These are phyloP conservation scores for Perca schrenkii DNA, from an alignment of 2,113 vertebrate genomes.

Conservation along the genomic window DNA sequence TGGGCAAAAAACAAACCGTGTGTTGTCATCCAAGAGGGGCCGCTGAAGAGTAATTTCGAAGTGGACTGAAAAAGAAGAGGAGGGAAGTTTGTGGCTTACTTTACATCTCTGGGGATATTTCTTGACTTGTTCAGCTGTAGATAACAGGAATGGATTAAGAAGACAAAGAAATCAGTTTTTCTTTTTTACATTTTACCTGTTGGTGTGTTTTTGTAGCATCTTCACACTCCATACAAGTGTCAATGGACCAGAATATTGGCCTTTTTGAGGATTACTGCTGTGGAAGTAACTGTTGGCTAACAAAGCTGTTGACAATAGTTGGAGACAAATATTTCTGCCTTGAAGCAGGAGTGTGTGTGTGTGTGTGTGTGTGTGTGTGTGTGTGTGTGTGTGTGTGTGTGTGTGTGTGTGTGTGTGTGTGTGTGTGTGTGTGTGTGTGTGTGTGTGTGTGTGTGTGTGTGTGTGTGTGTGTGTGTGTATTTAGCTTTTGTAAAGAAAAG, in stretches of 20 bases:
- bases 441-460: conserved; percentile 45
- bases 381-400: conserved; percentile 24
- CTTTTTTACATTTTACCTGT: neutral
- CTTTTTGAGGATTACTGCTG: conserved; percentile 16
- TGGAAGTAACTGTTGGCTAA: conserved; percentile 37
- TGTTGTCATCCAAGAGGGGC: conserved; percentile 52
- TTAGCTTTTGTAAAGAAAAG: conserved; percentile 15
- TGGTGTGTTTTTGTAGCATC: conserved; percentile 17
- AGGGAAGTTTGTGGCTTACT: conserved; percentile 27
- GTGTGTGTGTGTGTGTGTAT: conserved; percentile 36
- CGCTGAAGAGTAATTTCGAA: conserved; percentile 33
- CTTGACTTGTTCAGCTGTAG: conserved; percentile 6
- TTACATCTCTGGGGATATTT: conserved; percentile 19
- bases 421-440: conserved; percentile 27
- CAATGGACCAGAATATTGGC: conserved; percentile 10
- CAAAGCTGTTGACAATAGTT: conserved; percentile 42
- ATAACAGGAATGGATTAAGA: conserved; percentile 32
- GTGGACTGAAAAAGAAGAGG: conserved; percentile 25
- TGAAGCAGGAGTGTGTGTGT: neutral
- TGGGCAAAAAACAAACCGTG: conserved; percentile 45
- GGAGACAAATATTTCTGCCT: conserved; percentile 20
- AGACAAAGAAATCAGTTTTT: neutral
- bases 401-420: conserved; percentile 22
- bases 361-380: conserved; percentile 19
- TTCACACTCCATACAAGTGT: conserved; percentile 11